Evolutionary conservation across 2,797 vertebrate species (phyloP), one percentile per base, ranked within the genome.

Genomic region (Coregonus ussuriensis): DNA sequence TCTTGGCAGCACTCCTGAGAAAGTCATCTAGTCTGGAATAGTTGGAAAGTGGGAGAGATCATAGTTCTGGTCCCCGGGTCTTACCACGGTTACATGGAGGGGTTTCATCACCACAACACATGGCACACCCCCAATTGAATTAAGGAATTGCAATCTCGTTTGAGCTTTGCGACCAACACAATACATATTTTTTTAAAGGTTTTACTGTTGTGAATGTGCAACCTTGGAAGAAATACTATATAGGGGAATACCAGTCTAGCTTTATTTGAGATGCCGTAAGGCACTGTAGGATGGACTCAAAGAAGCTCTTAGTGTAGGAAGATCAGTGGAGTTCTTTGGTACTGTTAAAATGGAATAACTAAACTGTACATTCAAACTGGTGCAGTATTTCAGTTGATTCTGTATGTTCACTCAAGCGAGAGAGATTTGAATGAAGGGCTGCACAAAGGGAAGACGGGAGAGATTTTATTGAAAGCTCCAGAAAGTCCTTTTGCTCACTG

Each of bases 1-100:
- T 91, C 77, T 88, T 93, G 91, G 88, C 89, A 52, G 69, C 70
- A 71, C 77, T 82, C 78, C 84, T 83, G 77, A 13, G 82, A 84
- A 76, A 67, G 86, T 81, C 78, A 88, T 89, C 81, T 84, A 75
- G 76, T 86, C 83, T 80, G 75, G 81, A 84, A 85, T 80, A 82
- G 79, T 13, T 41, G 62, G 72, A 71, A 62, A 68, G 71, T 25
- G 77, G 82, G 82, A 76, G 87, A 87, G 84, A 84, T 62, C 78
- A 78, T 86, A 83, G 81, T 86, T 88, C 82, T 88, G 87, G 79
- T 72, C 77, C 87, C 4, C 84, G 84, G 88, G 85, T 75, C 72
- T 87, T 80, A 83, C 76, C 71, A 71, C 37, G 31, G 81, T 86
- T 88, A 79, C 87, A 89, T 82, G 79, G 84, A 85, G 81, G 83